A percentile compares a stretch with the other conserved stretches of the same genome.
These are phyloP conservation scores for Cyclopterus lumpus DNA, from an alignment of 2,797 vertebrate genomes.

Conservation along the genomic window DNA sequence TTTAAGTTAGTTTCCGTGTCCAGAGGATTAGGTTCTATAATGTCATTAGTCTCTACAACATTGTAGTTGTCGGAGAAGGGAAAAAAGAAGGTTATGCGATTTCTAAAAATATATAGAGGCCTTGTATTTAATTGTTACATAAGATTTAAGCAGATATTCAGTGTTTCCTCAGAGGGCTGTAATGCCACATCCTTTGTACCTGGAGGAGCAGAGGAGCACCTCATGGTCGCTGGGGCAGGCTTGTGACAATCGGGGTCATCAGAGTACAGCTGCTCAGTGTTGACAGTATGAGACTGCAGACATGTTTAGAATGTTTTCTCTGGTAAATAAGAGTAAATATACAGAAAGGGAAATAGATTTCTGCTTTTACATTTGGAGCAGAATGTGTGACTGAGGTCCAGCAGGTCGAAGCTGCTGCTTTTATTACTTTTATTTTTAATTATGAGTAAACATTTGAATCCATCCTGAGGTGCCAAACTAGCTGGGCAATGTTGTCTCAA, in stretches of 20 bases:
- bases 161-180: slow-evolving; percentile 15
- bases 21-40: slow-evolving; percentile 34
- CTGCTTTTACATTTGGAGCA: neutral
- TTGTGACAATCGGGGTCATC: slow-evolving; percentile 3
- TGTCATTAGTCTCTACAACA: slow-evolving; percentile 34
- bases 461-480: slow-evolving; percentile 24
- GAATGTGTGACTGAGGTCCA: slow-evolving; percentile 6
- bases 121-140: slow-evolving; percentile 27
- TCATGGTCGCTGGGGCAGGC: neutral
- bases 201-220: neutral
- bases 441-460: slow-evolving; percentile 13
- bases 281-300: neutral
- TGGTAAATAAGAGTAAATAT: neutral
- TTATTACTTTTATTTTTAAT: slow-evolving; percentile 43
- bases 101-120: slow-evolving; percentile 25
- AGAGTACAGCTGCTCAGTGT: neutral
- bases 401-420: neutral
- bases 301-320: slow-evolving; percentile 3
- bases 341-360: neutral
- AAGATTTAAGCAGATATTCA: slow-evolving; percentile 35
- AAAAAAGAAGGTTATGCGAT: slow-evolving; percentile 4
- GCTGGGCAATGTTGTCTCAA: slow-evolving; percentile 38
- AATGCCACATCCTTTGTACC: slow-evolving; percentile 21
- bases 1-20: slow-evolving; percentile 24
- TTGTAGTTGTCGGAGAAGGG: slow-evolving; percentile 11